phyloP scores from a whole-genome alignment of 2,888 invertebrate species.

The Phaedon cochleariae region DNA sequence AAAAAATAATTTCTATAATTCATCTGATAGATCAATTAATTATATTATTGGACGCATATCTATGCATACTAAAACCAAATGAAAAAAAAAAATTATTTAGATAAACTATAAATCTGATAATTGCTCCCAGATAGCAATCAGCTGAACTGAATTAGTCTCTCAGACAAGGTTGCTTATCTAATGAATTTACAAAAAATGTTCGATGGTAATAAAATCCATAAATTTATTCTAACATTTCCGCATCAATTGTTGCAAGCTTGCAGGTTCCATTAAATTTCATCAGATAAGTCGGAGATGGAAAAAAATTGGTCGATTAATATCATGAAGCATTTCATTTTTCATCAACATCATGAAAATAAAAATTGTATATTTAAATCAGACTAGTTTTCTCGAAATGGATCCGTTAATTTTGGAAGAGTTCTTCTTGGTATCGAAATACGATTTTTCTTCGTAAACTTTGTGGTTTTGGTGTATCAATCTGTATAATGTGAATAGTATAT shows the following conservation, averaged over 20 bases:
- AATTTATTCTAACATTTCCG: background rate
- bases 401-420: no score
- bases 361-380: no score
- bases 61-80: background rate
- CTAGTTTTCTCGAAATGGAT: no score
- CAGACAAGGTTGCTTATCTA: background rate
- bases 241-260: background rate
- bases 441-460: no score
- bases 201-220: background rate
- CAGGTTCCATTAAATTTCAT: background rate
- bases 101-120: slow-evolving; percentile 2
- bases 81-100: background rate
- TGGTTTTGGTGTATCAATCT: no score
- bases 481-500: no score
- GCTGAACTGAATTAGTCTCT: background rate
- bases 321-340: no score
- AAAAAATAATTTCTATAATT: background rate
- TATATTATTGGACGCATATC: background rate
- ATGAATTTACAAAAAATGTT: background rate
- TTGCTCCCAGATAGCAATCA: background rate
- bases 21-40: background rate
- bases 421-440: no score
- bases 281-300: background rate
- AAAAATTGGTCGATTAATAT: background rate
- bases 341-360: no score